Conservation (phyloP, 1,140 invertebrate species). For the Diprion similis region DNA sequence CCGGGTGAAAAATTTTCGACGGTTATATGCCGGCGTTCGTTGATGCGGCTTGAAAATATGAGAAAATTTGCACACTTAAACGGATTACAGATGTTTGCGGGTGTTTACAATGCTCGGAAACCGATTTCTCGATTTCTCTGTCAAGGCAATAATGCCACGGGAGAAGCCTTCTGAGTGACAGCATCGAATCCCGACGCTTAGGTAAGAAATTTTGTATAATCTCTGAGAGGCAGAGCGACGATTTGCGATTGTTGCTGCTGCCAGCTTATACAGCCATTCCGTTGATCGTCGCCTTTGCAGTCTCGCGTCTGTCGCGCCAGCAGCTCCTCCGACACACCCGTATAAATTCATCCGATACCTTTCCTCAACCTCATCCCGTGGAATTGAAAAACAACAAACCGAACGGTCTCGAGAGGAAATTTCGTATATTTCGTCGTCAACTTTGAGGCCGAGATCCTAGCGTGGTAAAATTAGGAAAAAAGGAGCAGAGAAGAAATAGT, state of each 20-base stretch:
- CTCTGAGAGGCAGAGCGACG: background rate
- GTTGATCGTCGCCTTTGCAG: too few species aligned
- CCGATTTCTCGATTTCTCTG: conserved; percentile 4
- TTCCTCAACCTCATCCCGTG: too few species aligned
- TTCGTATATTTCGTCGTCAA: too few species aligned
- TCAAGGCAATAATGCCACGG: background rate
- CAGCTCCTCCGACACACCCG: too few species aligned
- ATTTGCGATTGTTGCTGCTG: background rate
- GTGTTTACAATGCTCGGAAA: conserved; percentile 1
- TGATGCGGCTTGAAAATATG: background rate
- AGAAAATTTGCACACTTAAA: conserved; percentile 1
- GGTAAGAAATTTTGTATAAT: background rate
- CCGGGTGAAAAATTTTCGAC: background rate
- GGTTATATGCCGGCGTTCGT: background rate
- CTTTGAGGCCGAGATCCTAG: too few species aligned
- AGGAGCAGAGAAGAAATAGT: background rate
- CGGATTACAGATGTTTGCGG: conserved; percentile 7
- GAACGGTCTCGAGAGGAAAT: too few species aligned
- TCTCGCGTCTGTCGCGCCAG: too few species aligned
- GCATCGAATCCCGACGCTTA: background rate
- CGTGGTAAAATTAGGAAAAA: background rate
- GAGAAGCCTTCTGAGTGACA: background rate
- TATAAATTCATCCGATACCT: too few species aligned
- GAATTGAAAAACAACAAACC: too few species aligned
- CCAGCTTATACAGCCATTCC: too few species aligned